Evolutionary conservation across 2,888 invertebrate species (phyloP).

Genomic region (Aricia artaxerxes): DNA sequence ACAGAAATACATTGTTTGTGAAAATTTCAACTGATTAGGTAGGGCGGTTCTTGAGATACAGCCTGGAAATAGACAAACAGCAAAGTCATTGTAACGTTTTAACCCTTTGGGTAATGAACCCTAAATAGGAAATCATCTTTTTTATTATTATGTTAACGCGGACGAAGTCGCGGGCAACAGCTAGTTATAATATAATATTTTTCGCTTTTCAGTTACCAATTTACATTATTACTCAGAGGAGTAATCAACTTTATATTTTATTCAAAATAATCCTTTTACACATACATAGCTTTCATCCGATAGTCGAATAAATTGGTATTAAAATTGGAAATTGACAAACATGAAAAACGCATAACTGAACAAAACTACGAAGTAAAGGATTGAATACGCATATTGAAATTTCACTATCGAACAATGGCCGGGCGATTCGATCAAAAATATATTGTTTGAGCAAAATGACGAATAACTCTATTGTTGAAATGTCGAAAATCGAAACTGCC

Average conservation of each 20-base stretch:
- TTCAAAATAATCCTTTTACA: background rate
- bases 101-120: no score
- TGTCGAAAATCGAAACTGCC: slow-evolving; percentile 2
- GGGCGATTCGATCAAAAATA: slow-evolving; percentile 5
- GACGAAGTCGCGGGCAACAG: no score
- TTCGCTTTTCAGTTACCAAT: no score
- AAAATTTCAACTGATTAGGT: no score
- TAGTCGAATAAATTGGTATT: background rate
- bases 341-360: background rate
- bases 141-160: no score
- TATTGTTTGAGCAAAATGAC: slow-evolving; percentile 7
- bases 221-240: background rate
- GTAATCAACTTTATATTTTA: background rate
- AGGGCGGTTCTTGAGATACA: no score
- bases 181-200: no score
- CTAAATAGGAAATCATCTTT: no score
- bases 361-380: background rate
- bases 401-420: background rate
- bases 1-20: no score
- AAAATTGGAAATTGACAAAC: slow-evolving; percentile 4
- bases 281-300: background rate
- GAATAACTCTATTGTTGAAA: slow-evolving; percentile 3
- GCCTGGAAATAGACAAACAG: no score
- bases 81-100: no score
- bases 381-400: background rate